A percentile compares a stretch with the other conserved stretches of the same genome.
phyloP scores from a whole-genome alignment of 2,888 invertebrate genomes.

The Ennomos quercinarius region DNA sequence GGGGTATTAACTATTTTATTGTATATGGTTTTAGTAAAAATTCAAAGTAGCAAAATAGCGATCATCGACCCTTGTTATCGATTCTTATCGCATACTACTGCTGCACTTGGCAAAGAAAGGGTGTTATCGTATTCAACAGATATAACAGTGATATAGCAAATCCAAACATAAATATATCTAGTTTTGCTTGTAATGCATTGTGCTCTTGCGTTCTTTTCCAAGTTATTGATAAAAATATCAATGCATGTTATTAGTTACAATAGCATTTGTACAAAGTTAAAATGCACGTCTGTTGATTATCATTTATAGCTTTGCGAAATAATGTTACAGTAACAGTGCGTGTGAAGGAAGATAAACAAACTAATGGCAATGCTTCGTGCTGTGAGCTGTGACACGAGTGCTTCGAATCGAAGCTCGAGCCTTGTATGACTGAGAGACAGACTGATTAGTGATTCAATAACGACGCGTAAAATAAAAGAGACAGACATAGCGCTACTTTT shows the following conservation, averaged over 20 bases:
- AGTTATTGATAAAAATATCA: constrained; percentile 6
- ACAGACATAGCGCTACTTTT: constrained; percentile 15
- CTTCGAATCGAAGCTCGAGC: constrained; percentile 8
- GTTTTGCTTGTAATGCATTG: constrained; percentile 23
- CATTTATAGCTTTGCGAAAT: constrained; percentile 7
- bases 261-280: background rate
- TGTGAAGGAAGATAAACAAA: constrained; percentile 18
- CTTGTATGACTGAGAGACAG: constrained; percentile 12
- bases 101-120: constrained; percentile 65
- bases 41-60: constrained; percentile 35
- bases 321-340: constrained; percentile 8
- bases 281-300: constrained; percentile 1
- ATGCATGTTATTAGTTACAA: background rate
- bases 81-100: constrained; percentile 48
- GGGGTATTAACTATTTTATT: too few species aligned
- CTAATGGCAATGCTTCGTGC: constrained; percentile 18
- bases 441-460: constrained; percentile 20
- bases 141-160: too few species aligned
- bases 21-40: background rate
- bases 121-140: constrained; percentile 36
- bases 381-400: constrained; percentile 9
- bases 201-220: constrained; percentile 3
- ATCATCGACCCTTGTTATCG: constrained; percentile 60
- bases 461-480: constrained; percentile 16
- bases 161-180: background rate